A percentile compares a stretch with the other conserved stretches of the same genome.
phyloP scores from a whole-genome alignment of 2,797 vertebrate genomes.

The Alfaro cultratus region DNA sequence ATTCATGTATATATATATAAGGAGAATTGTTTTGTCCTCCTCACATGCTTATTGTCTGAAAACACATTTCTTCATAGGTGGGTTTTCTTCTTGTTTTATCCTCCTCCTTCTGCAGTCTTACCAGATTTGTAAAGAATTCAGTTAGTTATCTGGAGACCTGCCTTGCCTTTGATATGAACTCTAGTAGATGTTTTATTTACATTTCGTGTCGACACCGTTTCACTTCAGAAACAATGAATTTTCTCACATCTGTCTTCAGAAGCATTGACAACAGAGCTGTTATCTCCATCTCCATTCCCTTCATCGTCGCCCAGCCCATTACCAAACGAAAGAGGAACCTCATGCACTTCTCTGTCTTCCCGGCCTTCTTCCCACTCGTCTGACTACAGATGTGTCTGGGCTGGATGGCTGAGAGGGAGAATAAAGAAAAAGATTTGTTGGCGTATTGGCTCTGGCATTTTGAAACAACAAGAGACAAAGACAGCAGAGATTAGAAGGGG shows the following conservation, averaged over 20 bases:
- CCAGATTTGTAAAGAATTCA: constrained; percentile 33
- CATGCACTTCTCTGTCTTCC: constrained; percentile 36
- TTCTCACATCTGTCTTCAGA: constrained; percentile 55
- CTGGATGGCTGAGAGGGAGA: constrained; percentile 52
- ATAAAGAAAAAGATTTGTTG: constrained; percentile 50
- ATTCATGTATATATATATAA: neutral
- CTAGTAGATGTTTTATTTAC: constrained; percentile 43
- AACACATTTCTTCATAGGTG: constrained; percentile 14
- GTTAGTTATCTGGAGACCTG: constrained; percentile 29
- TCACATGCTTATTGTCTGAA: neutral
- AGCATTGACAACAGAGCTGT: constrained; percentile 37
- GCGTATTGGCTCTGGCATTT: constrained; percentile 61
- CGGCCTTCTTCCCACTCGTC: constrained; percentile 41
- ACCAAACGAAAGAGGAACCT: constrained; percentile 39
- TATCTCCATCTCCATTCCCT: constrained; percentile 49
- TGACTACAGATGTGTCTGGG: constrained; percentile 61
- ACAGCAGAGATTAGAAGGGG: constrained; percentile 50
- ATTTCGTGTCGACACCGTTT: constrained; percentile 37
- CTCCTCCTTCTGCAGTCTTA: neutral
- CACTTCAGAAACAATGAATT: constrained; percentile 32
- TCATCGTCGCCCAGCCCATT: constrained; percentile 50
- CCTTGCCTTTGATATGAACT: constrained; percentile 41
- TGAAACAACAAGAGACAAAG: constrained; percentile 64
- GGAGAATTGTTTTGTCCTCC: neutral
- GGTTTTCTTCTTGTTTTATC: constrained; percentile 25